Evolutionary conservation across 2,797 vertebrate species (phyloP), one percentile per base, ranked within the genome.

Genomic region (Oreortyx pictus): DNA sequence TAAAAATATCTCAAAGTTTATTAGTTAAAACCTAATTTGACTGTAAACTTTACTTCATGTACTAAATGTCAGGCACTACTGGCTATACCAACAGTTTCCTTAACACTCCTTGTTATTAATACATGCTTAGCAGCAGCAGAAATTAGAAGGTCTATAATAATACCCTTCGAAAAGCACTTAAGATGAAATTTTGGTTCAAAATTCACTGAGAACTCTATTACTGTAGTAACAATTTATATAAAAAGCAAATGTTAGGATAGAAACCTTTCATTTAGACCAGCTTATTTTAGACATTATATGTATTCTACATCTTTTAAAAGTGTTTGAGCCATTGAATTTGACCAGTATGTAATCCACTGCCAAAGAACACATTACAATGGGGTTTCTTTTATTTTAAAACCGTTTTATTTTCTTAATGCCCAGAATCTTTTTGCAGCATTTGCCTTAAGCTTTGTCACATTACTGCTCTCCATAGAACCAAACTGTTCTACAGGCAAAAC

Each of bases 121-220:
- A 85, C 47, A 41, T 61, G 44, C 95, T 96, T 91, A 94, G 87
- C 54, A 60, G 85, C 84, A 52, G 60, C 44, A 91, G 93, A 97
- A 96, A 96, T 97, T 94, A 96, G 96, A 78, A 88, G 92, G 84
- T 96, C 88, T 57, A 14, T 94, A 91, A 96, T 95, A 86, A 96
- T 54, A 94, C 56, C 81, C 91, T 96, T 97, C 96, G 88, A 92
- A 75, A 96, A 97, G 74, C 93, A 82, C 94, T 93, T 78, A 46
- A 85, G 91, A 94, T 86, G 82, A 94, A 88, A 92, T 88, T 95
- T 92, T 93, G 62, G 86, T 88, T 93, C 81, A 87, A 96, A 96
- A 96, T 90, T 88, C 94, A 92, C 86, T 91, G 82, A 97, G 96
- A 96, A 95, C 60, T 96, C 88, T 94, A 91, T 85, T 81, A 90